A percentile compares a stretch with the other conserved stretches of the same genome.
Evolutionary conservation across 2,888 invertebrate species (phyloP).

Genomic region (Epinotia nisella): DNA sequence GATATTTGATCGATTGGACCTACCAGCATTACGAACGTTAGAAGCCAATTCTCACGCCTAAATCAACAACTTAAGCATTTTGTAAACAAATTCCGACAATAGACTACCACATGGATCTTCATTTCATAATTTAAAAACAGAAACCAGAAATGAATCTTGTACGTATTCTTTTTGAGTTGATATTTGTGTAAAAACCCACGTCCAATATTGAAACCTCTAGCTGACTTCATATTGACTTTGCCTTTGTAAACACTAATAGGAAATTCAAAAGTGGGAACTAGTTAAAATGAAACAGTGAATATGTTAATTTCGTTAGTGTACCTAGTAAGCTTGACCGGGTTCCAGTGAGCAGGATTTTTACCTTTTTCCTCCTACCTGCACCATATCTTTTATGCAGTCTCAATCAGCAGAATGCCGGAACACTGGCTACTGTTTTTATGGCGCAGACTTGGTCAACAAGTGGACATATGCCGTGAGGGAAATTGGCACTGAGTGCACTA

Average conservation of each 20-base stretch:
- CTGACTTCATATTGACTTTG: constrained; percentile 77
- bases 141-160: constrained; percentile 53
- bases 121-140: constrained; percentile 60
- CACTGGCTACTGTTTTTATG: neutral
- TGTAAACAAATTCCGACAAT: constrained; percentile 80
- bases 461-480: neutral
- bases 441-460: neutral
- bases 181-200: constrained; percentile 47
- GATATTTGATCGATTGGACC: constrained; percentile 75
- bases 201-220: constrained; percentile 63
- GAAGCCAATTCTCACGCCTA: constrained; percentile 82
- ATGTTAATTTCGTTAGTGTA: constrained; percentile 75
- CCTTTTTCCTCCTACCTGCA: constrained; percentile 47
- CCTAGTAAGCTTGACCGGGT: constrained; percentile 46
- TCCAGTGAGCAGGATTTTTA: constrained; percentile 55
- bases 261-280: constrained; percentile 82
- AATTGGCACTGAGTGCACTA: too few species aligned
- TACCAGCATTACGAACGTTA: constrained; percentile 79
- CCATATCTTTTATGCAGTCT: constrained; percentile 23
- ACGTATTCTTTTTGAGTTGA: constrained; percentile 48
- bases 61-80: constrained; percentile 78
- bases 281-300: constrained; percentile 81
- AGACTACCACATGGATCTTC: constrained; percentile 63
- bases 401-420: constrained; percentile 16
- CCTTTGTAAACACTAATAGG: constrained; percentile 83